Base-by-base conservation (phyloP, 2,797 vertebrate species). In the Etheostoma perlongum region DNA sequence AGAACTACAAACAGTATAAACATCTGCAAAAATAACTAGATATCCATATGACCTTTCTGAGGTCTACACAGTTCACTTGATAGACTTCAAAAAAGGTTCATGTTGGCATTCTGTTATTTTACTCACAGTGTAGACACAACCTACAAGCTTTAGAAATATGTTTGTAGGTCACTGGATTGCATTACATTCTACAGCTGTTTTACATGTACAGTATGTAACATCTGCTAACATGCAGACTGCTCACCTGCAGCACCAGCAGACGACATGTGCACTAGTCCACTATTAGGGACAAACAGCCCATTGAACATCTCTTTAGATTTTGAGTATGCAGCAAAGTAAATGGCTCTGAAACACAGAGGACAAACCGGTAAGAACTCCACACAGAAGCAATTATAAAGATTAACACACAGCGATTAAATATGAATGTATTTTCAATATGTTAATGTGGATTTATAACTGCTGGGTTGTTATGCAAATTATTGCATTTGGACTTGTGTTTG, bases 301-400 rank as follows among this genome's bases (percentile, higher is more conserved):
- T 98, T 99, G 91, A 98, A 97, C 8, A 89, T 84, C 88, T 99
- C 97, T 92, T 98, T 99, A 74, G 98, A 96, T 92, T 97, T 98
- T 1, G 97, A 99, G 91, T 99, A 99, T 48, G 98, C 97, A 5
- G 95, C 97, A 90, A 99, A 99, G 88, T 99, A 99, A 85, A 99
- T 96, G 60, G 98, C 98, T 94, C 98, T 99, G 95, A 79, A 92
- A 91, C 54, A 87, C 63, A 93, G 78, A 82, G 54, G 87, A 78
- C 27, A 83, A 70, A 59, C 64, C 30, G 55, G 62, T 91, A 30
- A 87, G 27, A 74, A 67, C 27, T 42, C 44, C 0, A 64, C 48
- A 51, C 10, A 21, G 23, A 66, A 21, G 13, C 42, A 58, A 4
- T 14, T 60, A 18, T 40, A 55, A 76, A 53, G 18, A 76, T 67